Conservation (phyloP, 2,113 vertebrate genomes). For the Cyprinodon tularosa region DNA sequence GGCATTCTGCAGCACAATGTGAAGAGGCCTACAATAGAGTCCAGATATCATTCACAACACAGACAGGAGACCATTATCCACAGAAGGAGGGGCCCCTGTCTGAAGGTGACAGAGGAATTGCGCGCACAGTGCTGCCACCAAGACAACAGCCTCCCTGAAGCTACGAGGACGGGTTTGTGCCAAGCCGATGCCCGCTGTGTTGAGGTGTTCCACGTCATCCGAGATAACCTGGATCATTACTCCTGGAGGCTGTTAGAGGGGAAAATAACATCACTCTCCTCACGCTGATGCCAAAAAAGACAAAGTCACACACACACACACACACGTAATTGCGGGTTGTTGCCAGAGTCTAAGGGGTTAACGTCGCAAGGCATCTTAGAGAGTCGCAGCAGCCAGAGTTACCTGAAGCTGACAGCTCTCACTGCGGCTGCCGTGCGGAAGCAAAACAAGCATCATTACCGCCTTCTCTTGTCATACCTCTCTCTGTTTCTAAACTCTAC, state of each 20-base stretch:
- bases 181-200: conserved; percentile 50
- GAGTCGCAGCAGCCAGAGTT: conserved; percentile 31
- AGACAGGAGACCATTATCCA: conserved; percentile 68
- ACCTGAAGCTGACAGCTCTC: conserved; percentile 62
- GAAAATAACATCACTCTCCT: conserved; percentile 65
- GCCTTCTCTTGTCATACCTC: conserved; percentile 34
- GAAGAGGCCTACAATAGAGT: conserved; percentile 58
- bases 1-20: conserved; percentile 59
- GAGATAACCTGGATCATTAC: conserved; percentile 74
- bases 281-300: conserved; percentile 54
- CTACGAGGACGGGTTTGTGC: conserved; percentile 49
- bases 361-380: conserved; percentile 15
- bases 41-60: conserved; percentile 72
- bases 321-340: conserved; percentile 4
- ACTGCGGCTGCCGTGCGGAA: conserved; percentile 45
- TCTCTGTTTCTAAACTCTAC: conserved; percentile 6
- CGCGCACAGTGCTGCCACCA: conserved; percentile 38
- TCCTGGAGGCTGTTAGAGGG: conserved; percentile 67
- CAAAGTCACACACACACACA: conserved; percentile 21
- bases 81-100: conserved; percentile 52
- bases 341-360: conserved; percentile 36
- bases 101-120: conserved; percentile 59
- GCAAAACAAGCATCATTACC: conserved; percentile 64
- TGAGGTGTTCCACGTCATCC: conserved; percentile 69
- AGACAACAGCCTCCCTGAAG: conserved; percentile 53